Percentiles rank a stretch among this genome's conserved stretches.
Evolutionary conservation across 2,888 invertebrate genomes (phyloP).

Genomic region (Calameuta pallipes): DNA sequence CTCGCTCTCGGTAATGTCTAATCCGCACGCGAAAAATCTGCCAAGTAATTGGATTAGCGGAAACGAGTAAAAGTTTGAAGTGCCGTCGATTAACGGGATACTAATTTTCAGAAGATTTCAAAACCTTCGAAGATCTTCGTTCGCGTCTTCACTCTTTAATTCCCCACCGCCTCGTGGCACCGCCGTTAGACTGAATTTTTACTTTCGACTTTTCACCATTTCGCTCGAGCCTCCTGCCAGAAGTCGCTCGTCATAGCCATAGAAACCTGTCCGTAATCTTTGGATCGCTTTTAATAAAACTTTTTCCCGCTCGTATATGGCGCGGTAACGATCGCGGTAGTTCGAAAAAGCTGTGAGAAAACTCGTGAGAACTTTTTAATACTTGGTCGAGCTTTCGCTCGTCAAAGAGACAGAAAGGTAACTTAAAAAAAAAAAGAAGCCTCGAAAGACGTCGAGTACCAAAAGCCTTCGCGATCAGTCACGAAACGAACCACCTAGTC

Average conservation of each 20-base stretch:
- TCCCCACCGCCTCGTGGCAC: neutral
- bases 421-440: neutral
- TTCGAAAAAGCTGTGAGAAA: conserved; percentile 13
- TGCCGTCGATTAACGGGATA: conserved; percentile 4
- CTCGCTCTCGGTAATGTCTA: neutral
- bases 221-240: neutral
- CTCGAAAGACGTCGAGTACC: neutral
- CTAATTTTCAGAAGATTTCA: neutral
- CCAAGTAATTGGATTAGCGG: neutral
- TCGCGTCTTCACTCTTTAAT: neutral
- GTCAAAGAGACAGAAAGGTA: neutral
- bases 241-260: conserved; percentile 12
- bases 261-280: conserved; percentile 19
- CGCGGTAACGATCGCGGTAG: conserved; percentile 13
- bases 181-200: neutral
- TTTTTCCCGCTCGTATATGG: conserved; percentile 3
- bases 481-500: neutral
- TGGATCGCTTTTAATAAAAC: conserved; percentile 20
- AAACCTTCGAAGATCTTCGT: neutral
- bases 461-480: neutral
- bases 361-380: conserved; percentile 27
- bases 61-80: neutral
- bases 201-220: neutral
- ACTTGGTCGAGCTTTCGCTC: conserved; percentile 1
- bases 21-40: neutral